Evolutionary conservation across 2,113 vertebrate species (phyloP).

Genomic region (Acanthisitta chloris): DNA sequence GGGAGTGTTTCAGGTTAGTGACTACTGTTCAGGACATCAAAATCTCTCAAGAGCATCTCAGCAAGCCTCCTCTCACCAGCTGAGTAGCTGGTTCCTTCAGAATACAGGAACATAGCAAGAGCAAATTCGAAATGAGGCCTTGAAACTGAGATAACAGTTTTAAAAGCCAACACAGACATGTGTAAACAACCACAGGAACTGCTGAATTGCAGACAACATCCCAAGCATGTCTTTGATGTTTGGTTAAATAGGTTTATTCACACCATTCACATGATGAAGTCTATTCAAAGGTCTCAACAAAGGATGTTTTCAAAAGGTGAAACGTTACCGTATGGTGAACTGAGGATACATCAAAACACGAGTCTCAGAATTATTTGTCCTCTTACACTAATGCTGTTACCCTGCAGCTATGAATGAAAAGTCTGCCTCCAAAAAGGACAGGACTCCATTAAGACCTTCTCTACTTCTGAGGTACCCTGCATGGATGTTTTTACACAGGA

Average conservation of each 20-base stretch:
- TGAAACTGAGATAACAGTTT: neutral
- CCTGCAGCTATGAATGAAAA: neutral
- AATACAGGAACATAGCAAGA: neutral
- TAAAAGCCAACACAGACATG: neutral
- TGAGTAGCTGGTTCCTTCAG: neutral
- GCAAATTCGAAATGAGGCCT: neutral
- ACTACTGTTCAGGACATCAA: neutral
- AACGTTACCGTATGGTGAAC: neutral
- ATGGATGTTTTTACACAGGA: neutral
- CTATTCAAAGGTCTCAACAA: slow-evolving; percentile 14
- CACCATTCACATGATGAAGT: neutral
- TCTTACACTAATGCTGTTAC: neutral
- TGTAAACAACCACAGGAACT: neutral
- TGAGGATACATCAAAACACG: neutral
- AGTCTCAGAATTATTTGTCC: neutral
- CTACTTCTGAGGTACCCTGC: neutral
- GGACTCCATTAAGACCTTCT: neutral
- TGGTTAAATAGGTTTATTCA: slow-evolving; percentile 14
- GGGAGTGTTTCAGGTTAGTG: neutral
- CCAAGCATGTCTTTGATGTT: neutral
- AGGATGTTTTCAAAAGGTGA: neutral
- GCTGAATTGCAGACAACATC: slow-evolving; percentile 6
- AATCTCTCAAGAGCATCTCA: neutral
- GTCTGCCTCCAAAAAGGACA: neutral
- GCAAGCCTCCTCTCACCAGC: neutral